A percentile compares a stretch with the other conserved stretches of the same genome.
phyloP scores from a whole-genome alignment of 2,113 vertebrate species.

The Psettodes erumei region DNA sequence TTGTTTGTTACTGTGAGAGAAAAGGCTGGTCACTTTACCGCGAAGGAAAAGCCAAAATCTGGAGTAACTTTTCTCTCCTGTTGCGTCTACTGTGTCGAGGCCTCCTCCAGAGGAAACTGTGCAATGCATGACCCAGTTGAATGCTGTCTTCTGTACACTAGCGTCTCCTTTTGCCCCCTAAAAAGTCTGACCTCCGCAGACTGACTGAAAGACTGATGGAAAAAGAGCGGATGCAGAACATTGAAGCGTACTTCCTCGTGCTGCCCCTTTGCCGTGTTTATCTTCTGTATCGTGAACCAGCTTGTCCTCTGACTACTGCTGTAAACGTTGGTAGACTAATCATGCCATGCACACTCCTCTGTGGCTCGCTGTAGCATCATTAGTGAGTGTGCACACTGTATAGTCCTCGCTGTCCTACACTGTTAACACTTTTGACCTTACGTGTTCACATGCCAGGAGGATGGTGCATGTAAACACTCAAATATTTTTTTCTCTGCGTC shows the following conservation, averaged over 20 bases:
- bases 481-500: slow-evolving; percentile 45
- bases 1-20: slow-evolving; percentile 69
- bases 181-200: slow-evolving; percentile 35
- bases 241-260: slow-evolving; percentile 38
- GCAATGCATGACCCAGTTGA: slow-evolving; percentile 92
- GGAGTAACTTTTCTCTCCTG: slow-evolving; percentile 49
- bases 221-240: slow-evolving; percentile 36
- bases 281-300: slow-evolving; percentile 75
- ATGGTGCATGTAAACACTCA: slow-evolving; percentile 54
- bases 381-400: slow-evolving; percentile 59
- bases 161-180: slow-evolving; percentile 20
- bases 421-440: slow-evolving; percentile 57
- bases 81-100: slow-evolving; percentile 60
- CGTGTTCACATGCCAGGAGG: slow-evolving; percentile 53
- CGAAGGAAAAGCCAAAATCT: slow-evolving; percentile 58
- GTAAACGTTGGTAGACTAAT: slow-evolving; percentile 57
- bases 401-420: slow-evolving; percentile 61
- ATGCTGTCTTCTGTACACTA: slow-evolving; percentile 79
- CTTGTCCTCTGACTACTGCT: slow-evolving; percentile 76
- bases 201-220: slow-evolving; percentile 63
- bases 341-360: slow-evolving; percentile 48
- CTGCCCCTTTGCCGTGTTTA: slow-evolving; percentile 53
- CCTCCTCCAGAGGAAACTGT: slow-evolving; percentile 85
- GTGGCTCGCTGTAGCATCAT: slow-evolving; percentile 70
- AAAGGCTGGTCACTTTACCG: slow-evolving; percentile 44